Percentiles rank a stretch among this genome's conserved stretches.
These are phyloP conservation scores for Dendrolimus houi DNA, from an alignment of 2,888 invertebrate genomes.

Conservation along the genomic window DNA sequence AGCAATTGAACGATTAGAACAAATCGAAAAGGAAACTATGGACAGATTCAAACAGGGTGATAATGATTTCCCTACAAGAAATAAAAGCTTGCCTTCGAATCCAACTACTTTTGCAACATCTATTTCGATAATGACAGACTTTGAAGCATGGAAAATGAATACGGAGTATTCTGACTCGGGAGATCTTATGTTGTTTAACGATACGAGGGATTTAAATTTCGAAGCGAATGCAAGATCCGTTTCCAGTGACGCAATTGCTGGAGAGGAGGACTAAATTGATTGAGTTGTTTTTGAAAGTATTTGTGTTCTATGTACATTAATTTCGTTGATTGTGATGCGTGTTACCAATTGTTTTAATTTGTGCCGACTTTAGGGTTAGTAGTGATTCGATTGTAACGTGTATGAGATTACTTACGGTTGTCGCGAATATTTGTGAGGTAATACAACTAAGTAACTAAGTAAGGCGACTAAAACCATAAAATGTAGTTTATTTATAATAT, in stretches of 20 bases:
- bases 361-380: no score
- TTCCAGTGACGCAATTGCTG: background rate
- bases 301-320: no score
- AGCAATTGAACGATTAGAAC: constrained; percentile 57
- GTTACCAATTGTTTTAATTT: no score
- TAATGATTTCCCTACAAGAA: constrained; percentile 4
- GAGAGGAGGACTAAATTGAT: no score
- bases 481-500: no score
- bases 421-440: no score
- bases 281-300: no score
- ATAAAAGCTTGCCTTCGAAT: constrained; percentile 7
- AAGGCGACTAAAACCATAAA: no score
- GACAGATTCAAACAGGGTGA: constrained; percentile 37
- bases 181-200: constrained; percentile 15
- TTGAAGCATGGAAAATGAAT: constrained; percentile 25
- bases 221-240: constrained; percentile 7
- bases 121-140: constrained; percentile 22
- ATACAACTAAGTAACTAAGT: no score
- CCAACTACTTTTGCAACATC: constrained; percentile 9
- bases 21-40: constrained; percentile 56
- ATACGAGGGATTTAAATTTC: constrained; percentile 8
- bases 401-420: no score
- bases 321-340: no score
- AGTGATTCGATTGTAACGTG: no score
- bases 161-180: constrained; percentile 1